phyloP scores from a whole-genome alignment of 2,797 vertebrate species.

The Megalops cyprinoides region DNA sequence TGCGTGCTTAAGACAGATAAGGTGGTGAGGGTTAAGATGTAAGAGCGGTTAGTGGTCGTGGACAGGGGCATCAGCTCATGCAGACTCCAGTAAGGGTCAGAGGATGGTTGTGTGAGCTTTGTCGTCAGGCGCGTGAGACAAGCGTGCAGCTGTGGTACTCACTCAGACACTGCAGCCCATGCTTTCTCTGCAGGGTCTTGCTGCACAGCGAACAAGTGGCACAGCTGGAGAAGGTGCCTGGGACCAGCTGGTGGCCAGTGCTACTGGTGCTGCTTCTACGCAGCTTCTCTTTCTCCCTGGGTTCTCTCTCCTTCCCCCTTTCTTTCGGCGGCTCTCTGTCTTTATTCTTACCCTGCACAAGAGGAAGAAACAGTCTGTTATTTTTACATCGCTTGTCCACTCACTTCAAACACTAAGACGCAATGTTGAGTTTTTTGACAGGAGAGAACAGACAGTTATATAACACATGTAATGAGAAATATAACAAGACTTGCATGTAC shows the following conservation, averaged over 20 bases:
- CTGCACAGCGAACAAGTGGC: constrained; percentile 88
- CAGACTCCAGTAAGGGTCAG: constrained; percentile 30
- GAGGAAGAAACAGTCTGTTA: constrained; percentile 42
- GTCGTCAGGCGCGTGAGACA: background rate
- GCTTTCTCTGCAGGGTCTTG: constrained; percentile 83
- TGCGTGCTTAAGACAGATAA: background rate
- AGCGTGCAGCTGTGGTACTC: constrained; percentile 75
- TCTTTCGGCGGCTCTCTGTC: constrained; percentile 80
- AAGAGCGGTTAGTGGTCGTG: background rate
- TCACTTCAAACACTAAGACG: background rate
- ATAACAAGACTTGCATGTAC: constrained; percentile 27
- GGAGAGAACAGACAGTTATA: background rate
- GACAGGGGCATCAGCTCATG: background rate
- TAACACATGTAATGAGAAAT: constrained; percentile 28
- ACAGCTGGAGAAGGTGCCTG: constrained; percentile 79
- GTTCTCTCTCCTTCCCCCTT: constrained; percentile 68
- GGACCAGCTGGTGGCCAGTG: constrained; percentile 79
- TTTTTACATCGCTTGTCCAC: background rate
- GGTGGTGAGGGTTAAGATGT: background rate
- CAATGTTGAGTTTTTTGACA: background rate
- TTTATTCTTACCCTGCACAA: constrained; percentile 85
- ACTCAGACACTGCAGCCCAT: constrained; percentile 89
- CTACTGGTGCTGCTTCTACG: constrained; percentile 61
- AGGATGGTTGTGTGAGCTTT: background rate
- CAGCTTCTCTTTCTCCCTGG: constrained; percentile 63